A percentile compares a stretch with the other conserved stretches of the same genome.
Conservation (phyloP, 2,888 invertebrate genomes). For the Caenorhabditis plicata region DNA sequence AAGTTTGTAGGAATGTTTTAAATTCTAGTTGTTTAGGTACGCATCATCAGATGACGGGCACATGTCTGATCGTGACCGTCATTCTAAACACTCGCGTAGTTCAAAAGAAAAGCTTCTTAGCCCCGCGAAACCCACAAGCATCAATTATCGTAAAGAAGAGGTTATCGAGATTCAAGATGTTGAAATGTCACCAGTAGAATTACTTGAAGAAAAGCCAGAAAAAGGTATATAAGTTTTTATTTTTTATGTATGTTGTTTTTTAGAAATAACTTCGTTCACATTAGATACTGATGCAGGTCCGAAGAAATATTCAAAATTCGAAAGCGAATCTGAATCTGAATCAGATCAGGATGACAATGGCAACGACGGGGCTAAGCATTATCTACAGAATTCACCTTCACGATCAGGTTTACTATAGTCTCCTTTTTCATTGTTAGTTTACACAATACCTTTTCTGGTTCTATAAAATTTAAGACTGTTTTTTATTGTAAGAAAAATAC, state of each 20-base stretch:
- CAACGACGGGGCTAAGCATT: too few relatives aligned
- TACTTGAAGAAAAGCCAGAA: conserved; percentile 17
- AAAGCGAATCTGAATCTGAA: conserved; percentile 40
- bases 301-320: conserved; percentile 52
- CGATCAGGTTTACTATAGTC: too few relatives aligned
- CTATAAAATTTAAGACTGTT: too few relatives aligned
- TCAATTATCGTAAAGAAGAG: conserved; percentile 13
- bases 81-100: background rate
- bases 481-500: too few relatives aligned
- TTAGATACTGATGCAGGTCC: conserved; percentile 28
- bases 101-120: too few relatives aligned
- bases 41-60: background rate
- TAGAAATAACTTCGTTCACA: conserved; percentile 20
- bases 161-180: conserved; percentile 18
- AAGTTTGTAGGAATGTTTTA: background rate
- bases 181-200: conserved; percentile 25
- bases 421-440: too few relatives aligned
- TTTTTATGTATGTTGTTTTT: background rate
- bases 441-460: too few relatives aligned
- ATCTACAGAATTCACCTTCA: background rate
- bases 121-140: background rate
- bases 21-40: background rate
- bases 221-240: background rate
- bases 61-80: too few relatives aligned
- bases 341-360: conserved; percentile 4